Conservation (phyloP, 2,888 invertebrate genomes). For the Heliconius hortense region DNA sequence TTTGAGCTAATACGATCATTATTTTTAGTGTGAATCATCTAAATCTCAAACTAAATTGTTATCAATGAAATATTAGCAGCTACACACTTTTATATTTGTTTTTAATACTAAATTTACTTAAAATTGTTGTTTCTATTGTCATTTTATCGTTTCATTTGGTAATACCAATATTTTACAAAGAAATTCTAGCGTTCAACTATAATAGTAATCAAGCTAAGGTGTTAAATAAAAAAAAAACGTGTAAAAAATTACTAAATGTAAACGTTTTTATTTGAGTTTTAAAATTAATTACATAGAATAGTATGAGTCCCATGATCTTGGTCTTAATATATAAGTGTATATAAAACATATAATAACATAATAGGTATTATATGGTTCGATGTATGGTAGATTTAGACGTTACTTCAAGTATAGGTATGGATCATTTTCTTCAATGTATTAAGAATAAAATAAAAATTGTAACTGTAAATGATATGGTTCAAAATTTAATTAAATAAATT, state of each 20-base stretch:
- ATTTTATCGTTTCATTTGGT: background rate
- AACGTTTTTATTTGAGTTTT: background rate
- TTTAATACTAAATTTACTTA: background rate
- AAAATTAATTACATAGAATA: background rate
- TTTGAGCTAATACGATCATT: background rate
- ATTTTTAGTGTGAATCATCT: constrained; percentile 13
- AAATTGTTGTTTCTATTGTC: background rate
- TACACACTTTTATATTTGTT: background rate
- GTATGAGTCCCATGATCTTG: constrained; percentile 12
- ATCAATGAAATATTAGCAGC: background rate
- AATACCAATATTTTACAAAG: background rate
- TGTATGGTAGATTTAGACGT: background rate
- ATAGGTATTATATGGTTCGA: background rate
- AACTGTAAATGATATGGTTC: background rate
- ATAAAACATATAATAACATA: background rate
- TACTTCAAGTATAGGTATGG: background rate
- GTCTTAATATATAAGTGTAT: constrained; percentile 6
- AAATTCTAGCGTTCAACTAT: background rate
- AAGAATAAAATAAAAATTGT: background rate
- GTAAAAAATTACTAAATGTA: background rate
- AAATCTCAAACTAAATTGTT: background rate
- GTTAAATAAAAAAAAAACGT: background rate
- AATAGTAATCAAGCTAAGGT: background rate
- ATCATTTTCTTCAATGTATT: background rate
- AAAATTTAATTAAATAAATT: background rate